These are phyloP conservation scores for Misgurnus anguillicaudatus DNA, from an alignment of 2,113 vertebrate genomes.

Conservation along the genomic window DNA sequence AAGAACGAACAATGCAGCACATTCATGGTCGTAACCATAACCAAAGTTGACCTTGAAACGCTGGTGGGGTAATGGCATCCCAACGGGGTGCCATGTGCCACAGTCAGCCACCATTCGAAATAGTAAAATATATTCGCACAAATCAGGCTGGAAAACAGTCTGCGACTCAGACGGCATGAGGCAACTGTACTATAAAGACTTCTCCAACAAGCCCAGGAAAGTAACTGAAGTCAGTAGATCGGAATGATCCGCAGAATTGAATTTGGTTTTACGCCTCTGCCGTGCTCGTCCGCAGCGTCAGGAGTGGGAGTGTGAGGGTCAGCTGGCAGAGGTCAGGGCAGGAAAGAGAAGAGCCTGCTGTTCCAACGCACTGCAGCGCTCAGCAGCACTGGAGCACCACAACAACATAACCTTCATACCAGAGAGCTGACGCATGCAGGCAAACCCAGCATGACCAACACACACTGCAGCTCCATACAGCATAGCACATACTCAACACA, in stretches of 20 bases:
- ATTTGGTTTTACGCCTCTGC: conserved; percentile 44
- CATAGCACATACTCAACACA: not conserved
- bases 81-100: not conserved
- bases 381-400: conserved; percentile 64
- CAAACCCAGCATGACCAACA: conserved; percentile 51
- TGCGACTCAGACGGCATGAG: not conserved
- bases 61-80: not conserved
- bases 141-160: not conserved
- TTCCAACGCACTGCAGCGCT: conserved; percentile 65
- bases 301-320: conserved; percentile 37
- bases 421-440: conserved; percentile 63
- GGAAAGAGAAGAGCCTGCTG: conserved; percentile 50
- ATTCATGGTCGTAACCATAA: not conserved
- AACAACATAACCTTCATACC: conserved; percentile 67
- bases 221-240: not conserved
- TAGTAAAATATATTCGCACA: not conserved
- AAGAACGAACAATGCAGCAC: conserved; percentile 21
- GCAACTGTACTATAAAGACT: not conserved
- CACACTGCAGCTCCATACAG: conserved; percentile 40
- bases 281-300: conserved; percentile 53
- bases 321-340: conserved; percentile 59
- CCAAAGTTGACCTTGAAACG: conserved; percentile 36
- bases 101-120: not conserved
- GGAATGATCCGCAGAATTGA: conserved; percentile 33
- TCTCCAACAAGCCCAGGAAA: conserved; percentile 4